These are phyloP conservation scores for Monopterus albus DNA, from an alignment of 2,113 vertebrate species.

Conservation along the genomic window DNA sequence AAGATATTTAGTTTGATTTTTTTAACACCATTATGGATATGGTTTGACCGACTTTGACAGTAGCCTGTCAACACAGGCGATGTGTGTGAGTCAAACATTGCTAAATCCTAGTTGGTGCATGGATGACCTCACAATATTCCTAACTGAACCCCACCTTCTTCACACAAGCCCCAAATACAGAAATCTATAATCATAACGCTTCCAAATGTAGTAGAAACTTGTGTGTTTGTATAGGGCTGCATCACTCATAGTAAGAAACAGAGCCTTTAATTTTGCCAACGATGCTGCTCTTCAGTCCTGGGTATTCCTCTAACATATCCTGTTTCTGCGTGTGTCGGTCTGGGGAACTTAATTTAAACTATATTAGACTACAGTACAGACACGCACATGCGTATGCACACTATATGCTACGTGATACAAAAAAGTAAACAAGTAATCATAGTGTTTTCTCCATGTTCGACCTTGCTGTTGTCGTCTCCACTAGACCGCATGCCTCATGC, in stretches of 20 bases:
- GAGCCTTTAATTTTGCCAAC: not conserved
- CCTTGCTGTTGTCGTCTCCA: slow-evolving; percentile 44
- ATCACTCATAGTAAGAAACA: too few species aligned
- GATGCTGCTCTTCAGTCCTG: slow-evolving; percentile 12
- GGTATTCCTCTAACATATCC: not conserved
- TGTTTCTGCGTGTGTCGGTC: not conserved
- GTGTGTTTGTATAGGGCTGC: not conserved
- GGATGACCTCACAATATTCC: too few species aligned
- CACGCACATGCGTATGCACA: not conserved
- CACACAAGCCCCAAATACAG: not conserved
- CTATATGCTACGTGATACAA: not conserved
- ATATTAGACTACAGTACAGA: not conserved
- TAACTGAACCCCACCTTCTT: not conserved
- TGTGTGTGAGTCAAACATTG: too few species aligned
- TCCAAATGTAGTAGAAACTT: not conserved
- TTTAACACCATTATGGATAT: too few species aligned
- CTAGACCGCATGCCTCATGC: too few species aligned
- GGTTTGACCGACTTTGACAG: too few species aligned
- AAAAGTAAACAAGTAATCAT: not conserved
- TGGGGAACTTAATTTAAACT: not conserved
- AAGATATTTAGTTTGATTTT: too few species aligned
- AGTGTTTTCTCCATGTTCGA: slow-evolving; percentile 31
- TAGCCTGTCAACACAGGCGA: too few species aligned
- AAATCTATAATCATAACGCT: not conserved
- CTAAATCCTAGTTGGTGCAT: not conserved